phyloP scores from a whole-genome alignment of 2,888 invertebrate species.

The Ophion ellenae region DNA sequence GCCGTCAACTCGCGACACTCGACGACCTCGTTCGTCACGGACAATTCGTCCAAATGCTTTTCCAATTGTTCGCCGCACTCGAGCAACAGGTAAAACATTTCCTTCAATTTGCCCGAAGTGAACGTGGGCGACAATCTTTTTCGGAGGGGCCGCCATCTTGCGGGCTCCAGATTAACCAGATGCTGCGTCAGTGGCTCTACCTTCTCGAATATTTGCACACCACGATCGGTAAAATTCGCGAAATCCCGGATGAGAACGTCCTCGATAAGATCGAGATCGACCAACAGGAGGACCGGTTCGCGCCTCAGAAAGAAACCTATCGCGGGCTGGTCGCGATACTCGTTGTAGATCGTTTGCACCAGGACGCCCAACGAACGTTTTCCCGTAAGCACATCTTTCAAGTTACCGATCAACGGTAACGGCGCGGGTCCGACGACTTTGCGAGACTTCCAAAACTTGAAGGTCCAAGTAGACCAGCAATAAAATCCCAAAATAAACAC shows the following conservation, averaged over 20 bases:
- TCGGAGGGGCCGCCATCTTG: constrained; percentile 83
- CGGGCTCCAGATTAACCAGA: constrained; percentile 80
- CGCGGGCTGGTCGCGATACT: constrained; percentile 64
- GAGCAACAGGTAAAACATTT: constrained; percentile 83
- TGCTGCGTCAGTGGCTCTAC: constrained; percentile 79
- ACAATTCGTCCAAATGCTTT: constrained; percentile 72
- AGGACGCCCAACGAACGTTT: constrained; percentile 79
- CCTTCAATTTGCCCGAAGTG: constrained; percentile 84
- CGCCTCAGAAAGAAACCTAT: constrained; percentile 70
- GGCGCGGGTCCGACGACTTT: constrained; percentile 81
- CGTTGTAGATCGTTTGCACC: constrained; percentile 73
- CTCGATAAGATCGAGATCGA: constrained; percentile 73
- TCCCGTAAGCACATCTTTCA: constrained; percentile 78
- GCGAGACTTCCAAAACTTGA: constrained; percentile 83
- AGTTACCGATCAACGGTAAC: constrained; percentile 82
- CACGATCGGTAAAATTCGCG: constrained; percentile 71
- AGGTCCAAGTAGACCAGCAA: constrained; percentile 72
- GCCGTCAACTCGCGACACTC: constrained; percentile 79
- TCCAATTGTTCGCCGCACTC: constrained; percentile 80
- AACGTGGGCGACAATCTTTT: constrained; percentile 84
- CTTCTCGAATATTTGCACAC: constrained; percentile 59
- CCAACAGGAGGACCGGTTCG: constrained; percentile 70
- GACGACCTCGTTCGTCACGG: constrained; percentile 66
- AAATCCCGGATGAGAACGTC: constrained; percentile 75
- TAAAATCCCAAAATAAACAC: constrained; percentile 13